These are phyloP conservation scores for Nerophis ophidion DNA, from an alignment of 2,113 vertebrate species.

Conservation along the genomic window DNA sequence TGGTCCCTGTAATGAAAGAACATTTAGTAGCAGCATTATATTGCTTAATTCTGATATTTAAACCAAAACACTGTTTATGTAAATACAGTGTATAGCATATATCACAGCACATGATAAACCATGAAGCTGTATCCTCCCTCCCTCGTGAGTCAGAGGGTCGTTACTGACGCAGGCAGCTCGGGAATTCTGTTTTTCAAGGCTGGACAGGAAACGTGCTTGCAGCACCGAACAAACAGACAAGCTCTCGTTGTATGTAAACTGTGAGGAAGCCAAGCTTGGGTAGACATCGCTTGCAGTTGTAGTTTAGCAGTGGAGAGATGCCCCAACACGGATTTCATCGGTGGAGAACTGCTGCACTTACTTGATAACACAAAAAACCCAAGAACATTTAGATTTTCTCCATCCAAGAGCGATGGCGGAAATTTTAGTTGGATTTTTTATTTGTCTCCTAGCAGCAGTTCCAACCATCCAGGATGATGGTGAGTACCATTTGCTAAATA, in stretches of 20 bases:
- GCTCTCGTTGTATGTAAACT: conserved; percentile 4
- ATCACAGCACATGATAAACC: not conserved
- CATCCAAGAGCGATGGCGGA: conserved; percentile 29
- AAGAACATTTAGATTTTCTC: not conserved
- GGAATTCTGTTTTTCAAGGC: conserved; percentile 46
- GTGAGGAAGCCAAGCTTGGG: conserved; percentile 17
- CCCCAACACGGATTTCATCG: conserved; percentile 11
- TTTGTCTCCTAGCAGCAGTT: conserved; percentile 48
- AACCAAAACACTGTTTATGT: not conserved
- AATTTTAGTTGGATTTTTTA: conserved; percentile 42
- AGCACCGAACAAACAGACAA: conserved; percentile 13
- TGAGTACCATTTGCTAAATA: conserved; percentile 32
- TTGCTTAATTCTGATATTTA: not conserved
- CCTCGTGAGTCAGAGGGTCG: conserved; percentile 37
- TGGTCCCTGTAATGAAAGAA: not conserved
- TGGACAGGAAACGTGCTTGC: conserved; percentile 50
- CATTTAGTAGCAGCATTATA: not conserved
- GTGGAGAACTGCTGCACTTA: conserved; percentile 10
- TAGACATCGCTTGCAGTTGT: conserved; percentile 7
- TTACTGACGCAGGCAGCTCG: conserved; percentile 30
- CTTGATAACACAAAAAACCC: not conserved
- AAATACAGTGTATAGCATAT: not conserved
- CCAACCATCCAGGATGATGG: conserved; percentile 48
- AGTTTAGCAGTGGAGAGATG: conserved; percentile 30
- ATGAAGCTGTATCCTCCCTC: conserved; percentile 1